Percentiles rank a stretch among this genome's conserved stretches.
phyloP scores from a whole-genome alignment of 2,888 invertebrate genomes.

The Nineta flava region DNA sequence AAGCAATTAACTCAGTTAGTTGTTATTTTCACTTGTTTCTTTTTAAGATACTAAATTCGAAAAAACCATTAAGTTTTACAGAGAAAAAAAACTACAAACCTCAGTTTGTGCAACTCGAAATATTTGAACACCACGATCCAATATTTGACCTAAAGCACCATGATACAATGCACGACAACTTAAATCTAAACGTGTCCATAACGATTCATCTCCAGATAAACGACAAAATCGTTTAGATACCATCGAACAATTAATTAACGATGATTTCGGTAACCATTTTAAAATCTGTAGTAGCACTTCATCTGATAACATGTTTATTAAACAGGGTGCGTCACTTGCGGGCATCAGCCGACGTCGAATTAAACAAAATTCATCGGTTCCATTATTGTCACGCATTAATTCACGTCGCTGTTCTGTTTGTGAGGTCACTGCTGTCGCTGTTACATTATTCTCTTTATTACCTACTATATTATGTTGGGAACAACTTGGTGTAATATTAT shows the following conservation, averaged over 20 bases:
- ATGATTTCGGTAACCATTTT: constrained; percentile 64
- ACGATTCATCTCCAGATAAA: constrained; percentile 64
- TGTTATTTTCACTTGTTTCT: no score
- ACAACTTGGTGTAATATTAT: constrained; percentile 1
- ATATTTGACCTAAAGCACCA: constrained; percentile 54
- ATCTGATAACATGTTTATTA: constrained; percentile 63
- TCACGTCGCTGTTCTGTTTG: not conserved
- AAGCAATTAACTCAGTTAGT: no score
- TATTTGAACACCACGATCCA: constrained; percentile 62
- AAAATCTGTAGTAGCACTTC: constrained; percentile 74
- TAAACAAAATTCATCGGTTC: constrained; percentile 3
- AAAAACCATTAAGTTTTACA: no score
- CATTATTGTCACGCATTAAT: not conserved
- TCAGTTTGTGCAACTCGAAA: constrained; percentile 65
- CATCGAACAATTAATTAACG: constrained; percentile 50
- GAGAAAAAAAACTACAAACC: no score
- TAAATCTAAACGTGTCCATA: constrained; percentile 76
- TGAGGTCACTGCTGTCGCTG: not conserved
- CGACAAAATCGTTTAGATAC: constrained; percentile 67
- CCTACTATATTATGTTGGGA: not conserved
- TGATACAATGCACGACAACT: constrained; percentile 49
- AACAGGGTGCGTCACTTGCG: constrained; percentile 27
- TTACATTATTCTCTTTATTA: no score
- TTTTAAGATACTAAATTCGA: no score
- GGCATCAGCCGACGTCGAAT: not conserved